phyloP scores from a whole-genome alignment of 2,113 vertebrate species.

The Haemorhous mexicanus region DNA sequence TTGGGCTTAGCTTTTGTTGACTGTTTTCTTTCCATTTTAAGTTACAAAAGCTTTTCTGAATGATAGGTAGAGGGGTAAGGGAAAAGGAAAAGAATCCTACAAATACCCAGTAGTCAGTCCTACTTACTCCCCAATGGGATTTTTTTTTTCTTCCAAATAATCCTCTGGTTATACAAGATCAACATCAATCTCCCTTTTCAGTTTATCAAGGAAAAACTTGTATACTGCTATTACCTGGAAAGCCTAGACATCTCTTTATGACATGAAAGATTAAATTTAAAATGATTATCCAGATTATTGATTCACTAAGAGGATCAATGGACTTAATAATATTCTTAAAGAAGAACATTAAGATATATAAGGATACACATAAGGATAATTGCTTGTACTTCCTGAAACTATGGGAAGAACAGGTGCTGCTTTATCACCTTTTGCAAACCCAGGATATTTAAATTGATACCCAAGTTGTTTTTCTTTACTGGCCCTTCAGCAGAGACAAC shows the following conservation, averaged over 20 bases:
- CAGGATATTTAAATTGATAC: not conserved
- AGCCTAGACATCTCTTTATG: not conserved
- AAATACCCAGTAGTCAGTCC: not conserved
- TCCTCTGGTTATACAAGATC: not conserved
- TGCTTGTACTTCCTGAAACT: slow-evolving; percentile 28
- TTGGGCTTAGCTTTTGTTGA: not conserved
- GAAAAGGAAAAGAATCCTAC: not conserved
- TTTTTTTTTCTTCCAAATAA: not conserved
- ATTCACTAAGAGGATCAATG: slow-evolving; percentile 49
- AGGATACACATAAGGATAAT: not conserved
- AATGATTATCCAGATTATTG: slow-evolving; percentile 56
- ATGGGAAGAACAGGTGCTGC: not conserved
- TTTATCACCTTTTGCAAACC: not conserved
- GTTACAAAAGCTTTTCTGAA: not conserved
- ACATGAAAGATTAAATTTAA: slow-evolving; percentile 48
- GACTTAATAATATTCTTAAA: slow-evolving; percentile 57
- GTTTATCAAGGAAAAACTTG: slow-evolving; percentile 10
- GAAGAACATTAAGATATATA: not conserved
- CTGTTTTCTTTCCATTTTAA: not conserved
- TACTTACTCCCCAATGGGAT: not conserved
- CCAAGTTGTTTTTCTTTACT: not conserved
- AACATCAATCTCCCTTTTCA: not conserved
- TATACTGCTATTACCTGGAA: not conserved
- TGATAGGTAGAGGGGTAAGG: not conserved
- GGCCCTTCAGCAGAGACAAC: not conserved